Percentiles rank a stretch among this genome's conserved stretches.
These are phyloP conservation scores for Nycticryphes semicollaris DNA, from an alignment of 2,113 vertebrate genomes.

Conservation along the genomic window DNA sequence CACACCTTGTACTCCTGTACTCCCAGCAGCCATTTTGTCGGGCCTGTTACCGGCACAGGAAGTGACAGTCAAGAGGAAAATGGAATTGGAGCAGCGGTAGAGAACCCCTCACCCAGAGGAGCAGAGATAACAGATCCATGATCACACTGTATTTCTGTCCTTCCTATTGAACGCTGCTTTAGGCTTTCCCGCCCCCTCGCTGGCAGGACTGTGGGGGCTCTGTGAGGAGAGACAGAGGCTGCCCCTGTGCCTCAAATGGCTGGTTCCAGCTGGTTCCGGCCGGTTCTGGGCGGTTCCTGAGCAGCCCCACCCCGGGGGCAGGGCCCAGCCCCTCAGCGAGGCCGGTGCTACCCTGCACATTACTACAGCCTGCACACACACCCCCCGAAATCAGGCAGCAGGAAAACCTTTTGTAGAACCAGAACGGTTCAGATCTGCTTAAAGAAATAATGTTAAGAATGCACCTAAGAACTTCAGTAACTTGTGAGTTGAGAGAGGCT, in stretches of 20 bases:
- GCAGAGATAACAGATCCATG: not conserved
- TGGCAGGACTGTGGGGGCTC: not conserved
- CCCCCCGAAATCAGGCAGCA: too few species aligned
- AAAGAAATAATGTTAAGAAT: not conserved
- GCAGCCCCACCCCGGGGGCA: not conserved
- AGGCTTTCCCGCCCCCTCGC: accelerated
- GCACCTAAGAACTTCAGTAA: accelerated
- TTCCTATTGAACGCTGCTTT: accelerated
- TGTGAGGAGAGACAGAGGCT: not conserved
- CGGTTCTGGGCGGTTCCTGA: accelerated
- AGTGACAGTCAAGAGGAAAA: accelerated
- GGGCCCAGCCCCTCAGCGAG: not conserved
- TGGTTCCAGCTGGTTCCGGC: accelerated
- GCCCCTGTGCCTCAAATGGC: accelerated
- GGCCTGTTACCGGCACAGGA: accelerated
- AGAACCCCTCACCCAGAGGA: accelerated
- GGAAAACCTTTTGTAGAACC: accelerated
- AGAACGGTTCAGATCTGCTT: not conserved
- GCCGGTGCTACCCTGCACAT: accelerated
- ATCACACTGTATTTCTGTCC: accelerated
- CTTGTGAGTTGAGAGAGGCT: not conserved
- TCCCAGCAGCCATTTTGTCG: not conserved
- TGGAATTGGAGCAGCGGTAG: accelerated
- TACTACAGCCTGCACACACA: accelerated
- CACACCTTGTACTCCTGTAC: accelerated